These are phyloP conservation scores for Adrianichthys oophorus DNA, from an alignment of 2,797 vertebrate genomes.

Conservation along the genomic window DNA sequence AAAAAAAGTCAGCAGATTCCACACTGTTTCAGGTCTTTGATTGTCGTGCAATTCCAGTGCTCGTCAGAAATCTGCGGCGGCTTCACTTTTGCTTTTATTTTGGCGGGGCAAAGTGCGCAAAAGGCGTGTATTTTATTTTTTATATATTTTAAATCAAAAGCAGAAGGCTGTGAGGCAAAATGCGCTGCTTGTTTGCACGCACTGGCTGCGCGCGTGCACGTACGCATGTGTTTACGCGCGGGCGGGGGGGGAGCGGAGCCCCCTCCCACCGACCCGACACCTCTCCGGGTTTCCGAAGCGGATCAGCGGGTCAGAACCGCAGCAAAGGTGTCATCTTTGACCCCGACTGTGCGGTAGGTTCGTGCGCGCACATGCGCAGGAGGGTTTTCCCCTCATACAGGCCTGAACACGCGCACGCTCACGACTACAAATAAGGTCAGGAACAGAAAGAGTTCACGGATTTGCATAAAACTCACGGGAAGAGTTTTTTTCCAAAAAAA, in stretches of 20 bases:
- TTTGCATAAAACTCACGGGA: slow-evolving; percentile 54
- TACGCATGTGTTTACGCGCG: background rate
- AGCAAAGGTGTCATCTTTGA: background rate
- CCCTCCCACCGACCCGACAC: background rate
- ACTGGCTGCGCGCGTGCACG: background rate
- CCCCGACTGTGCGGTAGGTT: background rate
- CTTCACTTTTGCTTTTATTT: background rate
- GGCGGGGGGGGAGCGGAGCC: background rate
- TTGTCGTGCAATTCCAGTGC: background rate
- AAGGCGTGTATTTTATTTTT: background rate
- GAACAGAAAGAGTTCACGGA: slow-evolving; percentile 12
- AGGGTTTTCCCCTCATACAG: slow-evolving; percentile 15
- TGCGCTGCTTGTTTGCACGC: background rate
- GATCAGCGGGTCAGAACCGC: background rate
- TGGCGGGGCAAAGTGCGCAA: background rate
- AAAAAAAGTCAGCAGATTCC: background rate
- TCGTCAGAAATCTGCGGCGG: background rate
- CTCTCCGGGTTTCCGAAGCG: background rate
- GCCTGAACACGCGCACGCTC: slow-evolving; percentile 19
- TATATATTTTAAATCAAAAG: background rate
- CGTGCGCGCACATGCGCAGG: slow-evolving; percentile 44
- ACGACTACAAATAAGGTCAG: slow-evolving; percentile 1
- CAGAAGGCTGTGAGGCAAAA: background rate
- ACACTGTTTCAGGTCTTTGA: background rate
- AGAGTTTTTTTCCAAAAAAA: slow-evolving; percentile 40